Evolutionary conservation across 1,140 invertebrate genomes (phyloP), one percentile per base, ranked within the genome.

Genomic region (Calliopsis andreniformis): DNA sequence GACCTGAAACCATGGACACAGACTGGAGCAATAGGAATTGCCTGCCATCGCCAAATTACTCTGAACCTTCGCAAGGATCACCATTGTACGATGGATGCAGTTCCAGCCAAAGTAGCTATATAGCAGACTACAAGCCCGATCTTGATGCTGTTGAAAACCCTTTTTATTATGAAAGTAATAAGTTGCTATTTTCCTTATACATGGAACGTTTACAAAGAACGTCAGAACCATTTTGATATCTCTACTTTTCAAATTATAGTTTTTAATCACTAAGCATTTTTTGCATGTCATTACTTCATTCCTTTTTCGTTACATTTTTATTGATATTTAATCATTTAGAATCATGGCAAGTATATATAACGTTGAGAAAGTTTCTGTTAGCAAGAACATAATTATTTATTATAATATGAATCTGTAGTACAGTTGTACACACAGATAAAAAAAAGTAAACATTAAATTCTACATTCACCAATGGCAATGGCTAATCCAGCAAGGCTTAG

Each of bases 101-200:
- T 68, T 90, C 91, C 18, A 90, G 86, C 69, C 86, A 88, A 76
- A 92, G 86, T 66, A 89, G 82, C 68, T 90, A 83, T 39, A 80
- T 71, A 47, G 63, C 71, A 8, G 90, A 93, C 47, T 95, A 95
- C 80, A 90, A 87, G 45, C 94, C 94, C 7, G 93, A 93, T 84
- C 82, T 95, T 25, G 90, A 89, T 79, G 92, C 92, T 49, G 88
- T 72, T 64, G 92, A 94, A 80, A 95, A 95, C 91, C 94, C 94
- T 12, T 93, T 92, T 85, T 95, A 95, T 85, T 95, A 94, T 76
- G 94, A 94, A 80, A 94, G 90, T 66, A 95, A 95, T 79, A 94
- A 94, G 86, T 87, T 95, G 55, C 84, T 95, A 30, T 95, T 93
- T 82, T 93, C 93, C 43, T 92, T 95, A 61, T 94, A 94, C 70